Evolutionary conservation across 2,888 invertebrate species (phyloP), one percentile per base, ranked within the genome.

Genomic region (Phalera bucephala): DNA sequence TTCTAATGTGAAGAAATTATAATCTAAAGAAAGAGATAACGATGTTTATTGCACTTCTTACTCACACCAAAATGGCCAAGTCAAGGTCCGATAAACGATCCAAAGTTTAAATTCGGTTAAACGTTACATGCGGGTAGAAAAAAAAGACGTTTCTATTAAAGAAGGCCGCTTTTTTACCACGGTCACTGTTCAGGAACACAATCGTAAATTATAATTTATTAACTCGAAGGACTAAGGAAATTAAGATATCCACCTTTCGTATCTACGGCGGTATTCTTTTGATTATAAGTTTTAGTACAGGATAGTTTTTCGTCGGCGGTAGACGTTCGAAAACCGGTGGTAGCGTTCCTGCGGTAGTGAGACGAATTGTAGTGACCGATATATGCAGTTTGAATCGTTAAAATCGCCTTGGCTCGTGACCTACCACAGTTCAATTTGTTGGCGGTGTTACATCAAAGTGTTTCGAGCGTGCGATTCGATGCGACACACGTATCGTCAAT

Each of bases 141-240:
- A 86, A 87, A 83, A 78, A 71, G 73, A 89, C 79, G 72, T 78
- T 65, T 89, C 89, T 89, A 89, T 89, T 87, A 88, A 71, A 73
- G 75, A 63, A 52, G 67, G 50, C 65, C 72, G 65, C 69, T 86
- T 88, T 87, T 88, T 88, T 80, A 73, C 68, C 52, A 45, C 55
- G 53, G 47, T 33, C 68, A 58, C 64, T 64, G 70, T 60, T 78
- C 73, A 79, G 67, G 59, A 79, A 72, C 65, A 73, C 75, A 77
- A 80, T 80, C 82, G 79, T 88, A 88, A 87, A 87, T 86, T 88
- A 88, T 88, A 87, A 87, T 87, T 87, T 86, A 85, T 76, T 73
- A 73, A 72, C 72, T 67, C 52, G 50, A 66, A 76, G 73, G 70
- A 70, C 74, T 72, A 14, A 68, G 69, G 64, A 77, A 89, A 89